Base-by-base conservation (phyloP, 2,113 vertebrate species). In the Cyphomyrus plagiostoma region DNA sequence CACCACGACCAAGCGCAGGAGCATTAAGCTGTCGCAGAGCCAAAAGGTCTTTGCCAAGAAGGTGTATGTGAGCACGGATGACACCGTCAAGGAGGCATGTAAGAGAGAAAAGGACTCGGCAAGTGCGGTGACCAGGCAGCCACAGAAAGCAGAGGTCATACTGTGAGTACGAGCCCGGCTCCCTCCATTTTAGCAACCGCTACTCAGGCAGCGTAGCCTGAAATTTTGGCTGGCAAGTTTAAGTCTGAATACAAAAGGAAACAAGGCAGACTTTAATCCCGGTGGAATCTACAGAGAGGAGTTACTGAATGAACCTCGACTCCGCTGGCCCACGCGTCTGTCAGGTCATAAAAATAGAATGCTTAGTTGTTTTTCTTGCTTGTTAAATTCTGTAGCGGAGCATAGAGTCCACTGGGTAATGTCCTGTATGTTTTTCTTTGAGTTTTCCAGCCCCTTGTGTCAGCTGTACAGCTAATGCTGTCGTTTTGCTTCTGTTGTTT, bases 11-110 rank as follows among this genome's bases (percentile, higher is more conserved):
- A 95, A 94, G 1, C 93, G 94, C 45, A 95, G 66, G 91, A 95
- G 95, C 35, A 94, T 94, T 70, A 95, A 93, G 82, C 91, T 95
- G 80, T 94, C 95, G 15, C 91, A 92, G 0, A 93, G 93, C 8
- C 58, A 91, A 89, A 95, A 91, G 82, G 89, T 91, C 49, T 93
- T 92, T 56, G 91, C 93, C 45, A 92, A 94, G 35, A 93, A 90
- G 53, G 94, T 93, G 77, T 50, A 85, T 5, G 4, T 94, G 6
- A 90, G 90, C 86, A 77, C 92, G 0, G 90, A 88, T 1, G 89
- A 92, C 56, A 83, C 74, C 30, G 58, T 42, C 17, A 85, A 89
- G 21, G 86, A 17, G 17, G 83, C 87, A 10, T 7, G 10, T 6
- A n/a, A 48, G 3, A 90, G 46, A 82, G 90, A 91, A 39, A 88